These are phyloP conservation scores for Troides aeacus DNA, from an alignment of 2,888 invertebrate species.

Conservation along the genomic window DNA sequence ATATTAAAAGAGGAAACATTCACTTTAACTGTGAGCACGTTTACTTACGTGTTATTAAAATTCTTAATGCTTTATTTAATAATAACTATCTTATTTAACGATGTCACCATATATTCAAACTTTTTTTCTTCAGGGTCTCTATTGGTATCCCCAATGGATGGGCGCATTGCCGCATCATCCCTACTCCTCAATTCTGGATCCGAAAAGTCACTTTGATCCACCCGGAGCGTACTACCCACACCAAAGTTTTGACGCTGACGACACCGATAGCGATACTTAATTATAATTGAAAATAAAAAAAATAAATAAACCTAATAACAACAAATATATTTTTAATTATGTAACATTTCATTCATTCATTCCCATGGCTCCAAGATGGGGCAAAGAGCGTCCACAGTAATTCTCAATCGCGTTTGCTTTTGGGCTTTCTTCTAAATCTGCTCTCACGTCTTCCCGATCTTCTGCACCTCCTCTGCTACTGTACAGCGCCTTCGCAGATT, in stretches of 20 bases:
- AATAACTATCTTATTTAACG: too few relatives aligned
- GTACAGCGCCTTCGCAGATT: too few relatives aligned
- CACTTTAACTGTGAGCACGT: background rate
- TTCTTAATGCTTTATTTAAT: too few relatives aligned
- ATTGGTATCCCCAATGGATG: conserved; percentile 78
- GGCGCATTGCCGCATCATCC: conserved; percentile 64
- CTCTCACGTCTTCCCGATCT: too few relatives aligned
- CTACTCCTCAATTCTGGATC: conserved; percentile 47
- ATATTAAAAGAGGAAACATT: background rate
- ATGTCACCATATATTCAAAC: too few relatives aligned
- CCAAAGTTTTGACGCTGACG: conserved; percentile 52
- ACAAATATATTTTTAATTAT: conserved; percentile 1
- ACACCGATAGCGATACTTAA: conserved; percentile 46
- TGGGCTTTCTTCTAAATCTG: too few relatives aligned
- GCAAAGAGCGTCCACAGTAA: too few relatives aligned
- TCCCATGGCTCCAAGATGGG: too few relatives aligned
- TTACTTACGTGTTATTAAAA: background rate
- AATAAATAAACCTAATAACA: background rate
- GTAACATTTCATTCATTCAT: background rate
- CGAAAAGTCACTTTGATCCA: conserved; percentile 45
- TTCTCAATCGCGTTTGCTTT: too few relatives aligned
- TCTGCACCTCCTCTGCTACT: too few relatives aligned
- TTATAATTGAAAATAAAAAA: conserved; percentile 3
- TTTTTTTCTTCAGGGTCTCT: conserved; percentile 56
- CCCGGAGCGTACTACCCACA: conserved; percentile 58